A percentile compares a stretch with the other conserved stretches of the same genome.
phyloP scores from a whole-genome alignment of 2,797 vertebrate species.

The Somateria mollissima region DNA sequence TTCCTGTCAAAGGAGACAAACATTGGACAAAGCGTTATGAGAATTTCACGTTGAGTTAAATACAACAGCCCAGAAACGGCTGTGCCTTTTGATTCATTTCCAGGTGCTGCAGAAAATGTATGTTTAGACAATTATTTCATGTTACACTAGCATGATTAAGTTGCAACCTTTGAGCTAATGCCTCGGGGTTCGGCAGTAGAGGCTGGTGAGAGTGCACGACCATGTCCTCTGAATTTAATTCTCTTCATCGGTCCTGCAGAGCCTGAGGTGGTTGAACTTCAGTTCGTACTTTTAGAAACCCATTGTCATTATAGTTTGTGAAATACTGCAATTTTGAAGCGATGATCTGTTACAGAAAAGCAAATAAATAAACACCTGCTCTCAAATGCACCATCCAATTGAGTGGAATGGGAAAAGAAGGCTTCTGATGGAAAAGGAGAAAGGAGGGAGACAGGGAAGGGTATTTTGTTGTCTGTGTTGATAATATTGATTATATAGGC shows the following conservation, averaged over 20 bases:
- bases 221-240: neutral
- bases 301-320: neutral
- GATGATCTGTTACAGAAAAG: constrained; percentile 14
- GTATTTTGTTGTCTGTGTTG: neutral
- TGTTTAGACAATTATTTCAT: constrained; percentile 10
- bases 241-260: constrained; percentile 17
- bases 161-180: neutral
- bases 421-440: neutral
- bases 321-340: neutral
- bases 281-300: neutral
- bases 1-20: constrained; percentile 37
- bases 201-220: neutral
- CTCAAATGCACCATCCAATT: neutral
- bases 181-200: neutral
- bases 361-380: constrained; percentile 11
- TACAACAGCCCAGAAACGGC: constrained; percentile 6
- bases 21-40: neutral
- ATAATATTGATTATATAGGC: neutral
- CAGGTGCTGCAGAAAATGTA: constrained; percentile 46
- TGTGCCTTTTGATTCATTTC: constrained; percentile 47
- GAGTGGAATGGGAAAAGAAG: neutral
- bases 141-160: neutral
- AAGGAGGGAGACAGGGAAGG: neutral
- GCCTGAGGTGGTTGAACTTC: constrained; percentile 19
- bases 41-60: constrained; percentile 38